These are phyloP conservation scores for Callopanchax toddi DNA, from an alignment of 2,113 vertebrate genomes.

Conservation along the genomic window DNA sequence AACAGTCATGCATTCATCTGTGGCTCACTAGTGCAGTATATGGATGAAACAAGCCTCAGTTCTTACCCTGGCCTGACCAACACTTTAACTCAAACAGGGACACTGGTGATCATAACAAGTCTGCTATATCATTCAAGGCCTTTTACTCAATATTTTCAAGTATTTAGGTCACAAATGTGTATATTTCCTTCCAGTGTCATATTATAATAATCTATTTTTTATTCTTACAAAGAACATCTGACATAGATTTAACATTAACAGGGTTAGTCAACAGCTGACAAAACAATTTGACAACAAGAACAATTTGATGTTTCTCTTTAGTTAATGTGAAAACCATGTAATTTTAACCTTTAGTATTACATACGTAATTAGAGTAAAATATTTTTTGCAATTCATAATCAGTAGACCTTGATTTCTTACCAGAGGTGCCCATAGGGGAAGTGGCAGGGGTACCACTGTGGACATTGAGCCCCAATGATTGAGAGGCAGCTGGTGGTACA, in stretches of 20 bases:
- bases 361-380: too few relatives aligned
- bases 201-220: too few relatives aligned
- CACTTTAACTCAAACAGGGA: conserved; percentile 7
- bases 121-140: not conserved
- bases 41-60: conserved; percentile 24
- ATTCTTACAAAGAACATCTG: too few relatives aligned
- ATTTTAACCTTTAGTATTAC: not conserved
- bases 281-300: not conserved
- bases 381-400: not conserved
- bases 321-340: not conserved
- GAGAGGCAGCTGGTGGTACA: conserved; percentile 85
- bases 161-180: conserved; percentile 14
- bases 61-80: conserved; percentile 7
- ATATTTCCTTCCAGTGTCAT: too few relatives aligned
- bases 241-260: not conserved
- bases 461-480: conserved; percentile 88
- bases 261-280: not conserved
- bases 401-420: conserved; percentile 71
- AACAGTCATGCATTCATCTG: conserved; percentile 14
- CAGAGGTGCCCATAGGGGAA: conserved; percentile 94
- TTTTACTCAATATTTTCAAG: conserved; percentile 7
- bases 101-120: conserved; percentile 23
- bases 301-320: not conserved
- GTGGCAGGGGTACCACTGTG: conserved; percentile 96
- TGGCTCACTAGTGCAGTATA: conserved; percentile 12